Percentiles rank a stretch among this genome's conserved stretches.
Evolutionary conservation across 2,113 vertebrate species (phyloP).

Genomic region (Mesembrinibis cayennensis): DNA sequence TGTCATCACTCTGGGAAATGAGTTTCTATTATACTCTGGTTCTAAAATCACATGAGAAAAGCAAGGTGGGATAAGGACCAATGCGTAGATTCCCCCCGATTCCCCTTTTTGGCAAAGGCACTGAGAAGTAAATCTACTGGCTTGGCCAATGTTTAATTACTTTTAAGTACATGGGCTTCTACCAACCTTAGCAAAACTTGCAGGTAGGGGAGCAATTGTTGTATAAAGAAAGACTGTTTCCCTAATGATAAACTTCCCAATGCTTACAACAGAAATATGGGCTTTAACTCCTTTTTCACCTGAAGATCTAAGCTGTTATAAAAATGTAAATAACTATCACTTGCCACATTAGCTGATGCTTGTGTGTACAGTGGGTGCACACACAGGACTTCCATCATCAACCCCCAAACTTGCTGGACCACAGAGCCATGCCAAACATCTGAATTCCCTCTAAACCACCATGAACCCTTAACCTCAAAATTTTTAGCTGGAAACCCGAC

Average conservation of each 20-base stretch:
- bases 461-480: neutral
- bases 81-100: neutral
- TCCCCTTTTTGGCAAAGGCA: neutral
- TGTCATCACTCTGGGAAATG: neutral
- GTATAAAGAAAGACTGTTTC: neutral
- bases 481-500: neutral
- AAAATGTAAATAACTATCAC: neutral
- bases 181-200: neutral
- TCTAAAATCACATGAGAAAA: neutral
- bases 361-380: neutral
- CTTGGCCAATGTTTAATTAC: neutral
- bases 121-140: neutral
- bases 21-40: neutral
- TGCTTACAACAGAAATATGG: neutral
- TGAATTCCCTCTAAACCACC: neutral
- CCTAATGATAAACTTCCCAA: neutral
- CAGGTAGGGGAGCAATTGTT: neutral
- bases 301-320: neutral
- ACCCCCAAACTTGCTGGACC: neutral
- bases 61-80: neutral
- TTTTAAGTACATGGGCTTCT: neutral
- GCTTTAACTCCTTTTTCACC: neutral
- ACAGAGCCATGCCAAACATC: neutral
- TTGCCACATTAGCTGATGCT: neutral
- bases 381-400: neutral